Evolutionary conservation across 2,888 invertebrate species (phyloP).

Genomic region (Oligia latruncula): DNA sequence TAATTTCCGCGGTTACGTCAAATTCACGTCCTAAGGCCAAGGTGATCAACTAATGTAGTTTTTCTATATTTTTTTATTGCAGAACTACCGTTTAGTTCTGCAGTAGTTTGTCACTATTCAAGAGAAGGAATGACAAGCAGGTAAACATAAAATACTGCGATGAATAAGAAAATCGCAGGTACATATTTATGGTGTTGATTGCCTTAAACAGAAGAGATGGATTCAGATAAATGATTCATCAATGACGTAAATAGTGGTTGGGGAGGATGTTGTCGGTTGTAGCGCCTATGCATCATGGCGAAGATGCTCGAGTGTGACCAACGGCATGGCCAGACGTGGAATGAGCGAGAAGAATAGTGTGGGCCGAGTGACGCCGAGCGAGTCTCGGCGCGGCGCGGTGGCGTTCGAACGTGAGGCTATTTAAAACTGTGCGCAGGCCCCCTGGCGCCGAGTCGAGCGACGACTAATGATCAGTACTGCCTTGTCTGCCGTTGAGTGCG

Average conservation of each 20-base stretch:
- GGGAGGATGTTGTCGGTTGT: conserved; percentile 62
- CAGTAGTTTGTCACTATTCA: conserved; percentile 1
- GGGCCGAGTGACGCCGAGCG: conserved; percentile 86
- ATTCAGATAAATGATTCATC: conserved; percentile 86
- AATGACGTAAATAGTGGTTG: conserved; percentile 79
- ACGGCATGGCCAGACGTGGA: conserved; percentile 78
- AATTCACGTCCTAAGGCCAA: conserved; percentile 59
- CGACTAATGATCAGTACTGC: conserved; percentile 89
- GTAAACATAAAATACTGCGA: conserved; percentile 73
- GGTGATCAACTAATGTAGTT: conserved; percentile 46
- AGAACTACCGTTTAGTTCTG: conserved; percentile 28
- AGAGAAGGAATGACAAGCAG: conserved; percentile 34
- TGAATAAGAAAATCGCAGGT: conserved; percentile 74
- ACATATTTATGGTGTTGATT: conserved; percentile 71
- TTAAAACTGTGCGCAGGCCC: conserved; percentile 90
- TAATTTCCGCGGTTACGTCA: conserved; percentile 46
- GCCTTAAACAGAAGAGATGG: conserved; percentile 84
- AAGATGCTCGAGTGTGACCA: conserved; percentile 63
- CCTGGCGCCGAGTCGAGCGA: conserved; percentile 87
- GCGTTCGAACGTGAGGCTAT: conserved; percentile 88
- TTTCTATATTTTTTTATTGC: conserved; percentile 32
- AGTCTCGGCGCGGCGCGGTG: conserved; percentile 71
- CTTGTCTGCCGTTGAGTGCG: conserved; percentile 86
- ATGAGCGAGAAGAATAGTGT: conserved; percentile 89
- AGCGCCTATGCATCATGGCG: conserved; percentile 68